Evolutionary conservation across 2,888 invertebrate genomes (phyloP), one percentile per base, ranked within the genome.

Genomic region (Drosophila algonquin): DNA sequence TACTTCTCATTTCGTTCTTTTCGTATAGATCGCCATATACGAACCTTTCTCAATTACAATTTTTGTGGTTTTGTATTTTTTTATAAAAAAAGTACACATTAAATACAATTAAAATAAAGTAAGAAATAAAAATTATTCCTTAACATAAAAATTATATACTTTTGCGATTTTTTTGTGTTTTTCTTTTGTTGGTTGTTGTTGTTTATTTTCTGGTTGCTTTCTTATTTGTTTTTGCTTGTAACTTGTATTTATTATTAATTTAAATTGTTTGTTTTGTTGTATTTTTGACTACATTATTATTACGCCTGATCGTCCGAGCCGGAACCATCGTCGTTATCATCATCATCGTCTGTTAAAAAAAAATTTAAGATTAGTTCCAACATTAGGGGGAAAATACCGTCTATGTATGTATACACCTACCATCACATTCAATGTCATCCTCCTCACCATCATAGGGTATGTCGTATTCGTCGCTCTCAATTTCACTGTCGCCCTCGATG

Each of bases 251-350:
- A 86, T 83, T 83, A 83, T 83, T 89, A 79, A 89, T 87, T 89
- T 86, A 77, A 82, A 76, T 82, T 79, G 80, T 81, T 81, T 76
- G 81, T 84, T 88, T 89, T 89, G 72, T 88, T 77, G 72, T 90
- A 81, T 81, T 81, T 90, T 91, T 92, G 91, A 91, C 92, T 92
- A 91, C 85, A 90, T 90, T 88, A 90, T 91, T 91, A 92, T 92
- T 91, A 92, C 91, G 91, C 92, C 87, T 91, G 90, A 87, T 92
- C 90, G 76, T 91, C 92, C 72, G 91, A 91, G 75, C 90, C 92
- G 76, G 92, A 92, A 68, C 91, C 91, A 79, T 92, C 92, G 72
- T 90, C 91, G 76, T 90, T 91, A 65, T 90, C 90, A 81, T 91
- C 92, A 63, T 92, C 92, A 58, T 92, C 92, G 85, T 91, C 92